phyloP scores from a whole-genome alignment of 64 coral and sea anemone genomes.

The Hydrozoanthus tunicans region DNA sequence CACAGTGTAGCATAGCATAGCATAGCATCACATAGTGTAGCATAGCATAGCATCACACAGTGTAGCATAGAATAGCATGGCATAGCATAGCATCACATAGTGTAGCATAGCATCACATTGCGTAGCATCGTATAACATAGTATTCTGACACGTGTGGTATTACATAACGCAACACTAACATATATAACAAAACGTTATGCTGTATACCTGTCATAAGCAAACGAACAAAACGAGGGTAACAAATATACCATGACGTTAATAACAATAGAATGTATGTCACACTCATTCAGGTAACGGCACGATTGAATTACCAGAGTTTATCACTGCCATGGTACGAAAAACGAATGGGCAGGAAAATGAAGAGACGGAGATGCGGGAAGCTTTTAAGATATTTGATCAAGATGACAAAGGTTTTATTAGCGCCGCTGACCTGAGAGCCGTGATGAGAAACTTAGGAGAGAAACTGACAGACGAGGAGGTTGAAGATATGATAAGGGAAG shows the following conservation, averaged over 20 bases:
- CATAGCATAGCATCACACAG: neutral
- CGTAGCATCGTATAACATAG: neutral
- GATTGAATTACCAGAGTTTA: neutral
- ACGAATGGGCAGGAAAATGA: constrained; percentile 3
- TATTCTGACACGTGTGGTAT: neutral
- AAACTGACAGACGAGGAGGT: constrained; percentile 20
- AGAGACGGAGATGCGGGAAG: neutral
- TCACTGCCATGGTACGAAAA: neutral
- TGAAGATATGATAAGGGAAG: constrained; percentile 24
- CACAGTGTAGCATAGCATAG: neutral
- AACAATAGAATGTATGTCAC: neutral
- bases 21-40: neutral
- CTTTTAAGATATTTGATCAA: constrained; percentile 11
- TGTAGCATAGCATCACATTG: too few relatives aligned
- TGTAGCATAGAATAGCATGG: neutral
- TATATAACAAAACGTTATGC: neutral
- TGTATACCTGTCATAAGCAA: neutral
- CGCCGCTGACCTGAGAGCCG: neutral
- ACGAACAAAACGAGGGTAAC: neutral
- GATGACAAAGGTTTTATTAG: constrained; percentile 24
- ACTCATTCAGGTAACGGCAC: constrained; percentile 3
- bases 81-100: too few relatives aligned
- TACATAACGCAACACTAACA: neutral
- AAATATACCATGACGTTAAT: neutral
- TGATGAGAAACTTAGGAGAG: constrained; percentile 17